Evolutionary conservation across 2,113 vertebrate species (phyloP).

Genomic region (Odocoileus virginianus): DNA sequence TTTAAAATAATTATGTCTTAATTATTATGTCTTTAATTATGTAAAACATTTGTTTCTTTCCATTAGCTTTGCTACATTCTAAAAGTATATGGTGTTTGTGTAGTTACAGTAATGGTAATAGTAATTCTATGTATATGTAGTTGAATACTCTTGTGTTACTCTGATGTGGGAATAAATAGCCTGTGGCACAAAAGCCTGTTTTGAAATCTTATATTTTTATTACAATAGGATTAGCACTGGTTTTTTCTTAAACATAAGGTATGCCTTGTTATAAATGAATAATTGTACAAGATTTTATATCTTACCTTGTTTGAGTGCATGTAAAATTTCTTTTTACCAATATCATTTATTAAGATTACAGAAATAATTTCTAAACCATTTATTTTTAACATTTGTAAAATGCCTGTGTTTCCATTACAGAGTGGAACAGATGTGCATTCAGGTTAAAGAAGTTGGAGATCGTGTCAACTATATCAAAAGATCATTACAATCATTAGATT

Average conservation of each 20-base stretch:
- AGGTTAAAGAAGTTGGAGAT: conserved; percentile 97
- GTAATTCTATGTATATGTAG: background rate
- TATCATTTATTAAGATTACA: conserved; percentile 2
- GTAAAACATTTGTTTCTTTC: conserved; percentile 18
- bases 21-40: background rate
- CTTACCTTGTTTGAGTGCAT: background rate
- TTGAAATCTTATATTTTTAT: background rate
- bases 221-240: background rate
- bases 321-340: background rate
- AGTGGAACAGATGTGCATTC: conserved; percentile 97
- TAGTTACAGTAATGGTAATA: background rate
- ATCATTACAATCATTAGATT: conserved; percentile 96
- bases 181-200: background rate
- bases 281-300: background rate
- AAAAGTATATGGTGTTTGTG: background rate
- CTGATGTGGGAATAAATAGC: background rate
- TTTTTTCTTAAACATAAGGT: background rate
- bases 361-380: conserved; percentile 28
- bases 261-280: conserved; percentile 14
- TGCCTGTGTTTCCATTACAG: conserved; percentile 75
- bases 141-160: background rate
- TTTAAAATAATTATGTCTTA: background rate
- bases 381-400: conserved; percentile 45
- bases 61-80: background rate
- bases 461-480: conserved; percentile 98